Evolutionary conservation across 2,113 vertebrate species (phyloP).

Genomic region (Microcebus lehilahytsara): DNA sequence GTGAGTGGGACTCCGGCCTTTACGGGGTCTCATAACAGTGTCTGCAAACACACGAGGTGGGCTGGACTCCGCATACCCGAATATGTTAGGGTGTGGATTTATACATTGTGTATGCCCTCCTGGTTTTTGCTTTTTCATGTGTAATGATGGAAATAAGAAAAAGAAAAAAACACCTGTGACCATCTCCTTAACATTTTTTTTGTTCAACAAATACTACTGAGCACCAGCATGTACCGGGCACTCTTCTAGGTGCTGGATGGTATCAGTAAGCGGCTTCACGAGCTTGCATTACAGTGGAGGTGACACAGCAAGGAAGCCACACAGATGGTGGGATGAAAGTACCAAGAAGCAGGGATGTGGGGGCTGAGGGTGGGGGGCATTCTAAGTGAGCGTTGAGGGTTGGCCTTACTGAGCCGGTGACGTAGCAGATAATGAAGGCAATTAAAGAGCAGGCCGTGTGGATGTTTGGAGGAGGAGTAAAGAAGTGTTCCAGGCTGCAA

Average conservation of each 20-base stretch:
- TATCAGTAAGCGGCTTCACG: fast-evolving
- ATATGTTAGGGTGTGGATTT: neutral
- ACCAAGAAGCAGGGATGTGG: fast-evolving
- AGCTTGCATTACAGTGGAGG: neutral
- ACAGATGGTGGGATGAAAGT: neutral
- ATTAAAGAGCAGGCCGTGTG: neutral
- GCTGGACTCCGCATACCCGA: neutral
- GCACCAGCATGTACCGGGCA: neutral
- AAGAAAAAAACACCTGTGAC: neutral
- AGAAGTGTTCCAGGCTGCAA: neutral
- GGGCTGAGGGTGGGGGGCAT: neutral
- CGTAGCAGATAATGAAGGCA: no score
- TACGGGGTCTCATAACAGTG: neutral
- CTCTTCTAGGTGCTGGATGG: neutral
- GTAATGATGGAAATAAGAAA: neutral
- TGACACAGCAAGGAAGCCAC: no score
- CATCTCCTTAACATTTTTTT: neutral
- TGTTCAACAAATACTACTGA: no score
- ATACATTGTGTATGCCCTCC: neutral
- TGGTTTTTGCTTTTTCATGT: neutral
- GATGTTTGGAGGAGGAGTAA: neutral
- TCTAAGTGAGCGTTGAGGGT: no score
- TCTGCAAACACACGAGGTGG: neutral
- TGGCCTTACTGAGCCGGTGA: neutral
- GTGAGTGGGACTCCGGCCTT: fast-evolving